Evolutionary conservation across 2,888 invertebrate genomes (phyloP).

Genomic region (Smittia aterrima): DNA sequence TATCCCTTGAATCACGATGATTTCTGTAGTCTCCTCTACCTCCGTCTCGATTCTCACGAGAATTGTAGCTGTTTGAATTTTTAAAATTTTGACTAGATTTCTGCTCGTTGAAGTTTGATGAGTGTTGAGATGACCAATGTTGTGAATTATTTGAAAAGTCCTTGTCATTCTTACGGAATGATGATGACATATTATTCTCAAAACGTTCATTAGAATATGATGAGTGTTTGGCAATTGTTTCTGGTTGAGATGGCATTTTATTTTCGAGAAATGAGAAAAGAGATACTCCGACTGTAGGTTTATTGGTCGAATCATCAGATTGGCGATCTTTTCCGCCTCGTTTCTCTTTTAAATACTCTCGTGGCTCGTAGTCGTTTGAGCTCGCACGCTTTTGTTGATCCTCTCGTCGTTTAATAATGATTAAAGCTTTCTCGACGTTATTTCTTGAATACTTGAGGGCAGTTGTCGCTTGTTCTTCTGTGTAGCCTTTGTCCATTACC

Average conservation of each 20-base stretch:
- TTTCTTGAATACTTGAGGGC: constrained; percentile 70
- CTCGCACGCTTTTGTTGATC: constrained; percentile 52
- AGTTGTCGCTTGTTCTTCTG: constrained; percentile 72
- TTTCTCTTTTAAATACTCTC: constrained; percentile 48
- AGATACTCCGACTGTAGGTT: constrained; percentile 77
- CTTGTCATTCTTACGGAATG: constrained; percentile 47
- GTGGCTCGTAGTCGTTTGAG: constrained; percentile 54
- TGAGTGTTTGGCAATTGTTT: constrained; percentile 55
- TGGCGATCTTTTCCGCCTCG: constrained; percentile 42
- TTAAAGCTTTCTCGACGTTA: constrained; percentile 70
- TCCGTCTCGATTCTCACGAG: background rate
- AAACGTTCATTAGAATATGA: constrained; percentile 44
- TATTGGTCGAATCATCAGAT: constrained; percentile 53
- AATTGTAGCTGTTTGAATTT: background rate
- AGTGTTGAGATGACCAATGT: constrained; percentile 17
- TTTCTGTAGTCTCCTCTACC: constrained; percentile 13
- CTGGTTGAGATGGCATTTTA: constrained; percentile 64
- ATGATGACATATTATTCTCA: constrained; percentile 53
- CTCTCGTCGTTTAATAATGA: constrained; percentile 62
- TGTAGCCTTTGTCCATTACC: constrained; percentile 76
- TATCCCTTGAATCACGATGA: background rate
- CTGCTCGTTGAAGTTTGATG: constrained; percentile 12
- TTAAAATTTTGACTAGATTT: constrained; percentile 38
- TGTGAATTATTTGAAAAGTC: constrained; percentile 38
- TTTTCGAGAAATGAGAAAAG: constrained; percentile 80